phyloP scores from a whole-genome alignment of 2,888 invertebrate species.

The Daptonema setosum region DNA sequence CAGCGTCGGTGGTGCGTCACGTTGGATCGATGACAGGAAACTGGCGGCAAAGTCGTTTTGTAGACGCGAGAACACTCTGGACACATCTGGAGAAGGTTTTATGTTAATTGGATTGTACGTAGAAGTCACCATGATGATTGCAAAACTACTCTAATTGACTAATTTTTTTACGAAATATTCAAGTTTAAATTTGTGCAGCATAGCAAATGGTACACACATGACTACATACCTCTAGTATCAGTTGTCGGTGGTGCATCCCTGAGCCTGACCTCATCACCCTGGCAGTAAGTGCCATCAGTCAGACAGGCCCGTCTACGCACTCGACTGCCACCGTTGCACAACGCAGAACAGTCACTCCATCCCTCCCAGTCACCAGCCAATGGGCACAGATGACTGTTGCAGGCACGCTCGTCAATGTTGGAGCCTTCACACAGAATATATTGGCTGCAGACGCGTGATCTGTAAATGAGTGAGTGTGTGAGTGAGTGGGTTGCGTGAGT shows the following conservation, averaged over 20 bases:
- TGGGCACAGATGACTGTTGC: not conserved
- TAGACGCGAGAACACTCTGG: no score
- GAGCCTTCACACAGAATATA: not conserved
- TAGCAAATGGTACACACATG: not conserved
- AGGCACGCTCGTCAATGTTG: no score
- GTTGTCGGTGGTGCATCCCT: no score
- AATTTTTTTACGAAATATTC: no score
- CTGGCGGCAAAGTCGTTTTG: no score
- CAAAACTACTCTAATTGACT: no score
- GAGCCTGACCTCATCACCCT: not conserved
- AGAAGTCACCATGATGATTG: no score
- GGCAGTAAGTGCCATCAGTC: not conserved
- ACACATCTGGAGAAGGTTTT: no score
- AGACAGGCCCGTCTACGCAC: not conserved
- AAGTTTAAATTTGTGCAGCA: no score
- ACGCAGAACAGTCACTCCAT: not conserved
- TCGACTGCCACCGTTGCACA: not conserved
- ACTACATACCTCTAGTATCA: no score
- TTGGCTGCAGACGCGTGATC: not conserved
- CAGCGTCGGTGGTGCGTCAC: not conserved
- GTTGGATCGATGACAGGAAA: not conserved
- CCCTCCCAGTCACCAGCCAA: not conserved
- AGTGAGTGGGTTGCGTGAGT: not conserved
- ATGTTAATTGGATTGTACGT: no score
- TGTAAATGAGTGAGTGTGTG: no score